A percentile compares a stretch with the other conserved stretches of the same genome.
These are phyloP conservation scores for Sepioteuthis lessoniana DNA, from an alignment of 2,888 invertebrate species.

Conservation along the genomic window DNA sequence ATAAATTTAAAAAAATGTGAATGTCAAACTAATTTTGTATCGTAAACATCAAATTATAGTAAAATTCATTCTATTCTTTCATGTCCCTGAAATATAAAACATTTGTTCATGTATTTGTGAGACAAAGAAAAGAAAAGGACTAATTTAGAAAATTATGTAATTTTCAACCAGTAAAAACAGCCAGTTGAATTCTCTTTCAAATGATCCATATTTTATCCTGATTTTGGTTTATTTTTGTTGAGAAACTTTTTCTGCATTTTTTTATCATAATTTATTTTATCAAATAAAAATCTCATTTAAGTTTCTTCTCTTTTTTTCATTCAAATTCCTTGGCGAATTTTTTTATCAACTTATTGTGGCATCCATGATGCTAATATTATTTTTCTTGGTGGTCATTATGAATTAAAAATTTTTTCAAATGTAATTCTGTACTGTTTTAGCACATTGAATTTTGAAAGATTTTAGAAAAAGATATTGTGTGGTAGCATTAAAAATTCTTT, in stretches of 20 bases:
- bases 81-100: background rate
- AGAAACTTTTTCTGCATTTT: background rate
- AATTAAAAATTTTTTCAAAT: background rate
- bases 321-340: background rate
- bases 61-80: no score
- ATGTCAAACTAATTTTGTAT: background rate
- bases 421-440: background rate
- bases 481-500: no score
- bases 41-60: background rate
- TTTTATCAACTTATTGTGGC: background rate
- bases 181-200: no score
- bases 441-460: background rate
- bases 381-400: background rate
- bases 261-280: background rate
- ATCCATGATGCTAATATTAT: background rate
- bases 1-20: no score
- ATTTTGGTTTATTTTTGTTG: no score
- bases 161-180: background rate
- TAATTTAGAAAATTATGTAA: background rate
- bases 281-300: background rate
- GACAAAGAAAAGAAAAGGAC: background rate
- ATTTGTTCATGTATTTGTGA: background rate
- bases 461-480: background rate
- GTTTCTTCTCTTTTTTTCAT: background rate
- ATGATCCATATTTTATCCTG: no score